Conservation (phyloP, 2,888 invertebrate genomes). For the Elgonia sp. region DNA sequence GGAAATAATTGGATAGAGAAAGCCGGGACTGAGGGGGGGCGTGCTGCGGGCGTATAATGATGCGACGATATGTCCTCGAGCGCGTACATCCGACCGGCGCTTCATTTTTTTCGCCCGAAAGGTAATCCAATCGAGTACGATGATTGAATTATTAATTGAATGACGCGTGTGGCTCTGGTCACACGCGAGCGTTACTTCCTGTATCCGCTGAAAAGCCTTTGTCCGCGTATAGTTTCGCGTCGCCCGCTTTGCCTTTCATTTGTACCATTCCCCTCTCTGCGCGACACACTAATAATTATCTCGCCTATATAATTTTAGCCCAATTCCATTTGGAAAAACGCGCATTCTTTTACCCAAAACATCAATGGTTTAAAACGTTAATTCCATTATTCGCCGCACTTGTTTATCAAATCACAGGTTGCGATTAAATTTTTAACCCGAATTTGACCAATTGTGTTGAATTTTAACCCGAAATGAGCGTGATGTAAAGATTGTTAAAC, state of each 20-base stretch:
- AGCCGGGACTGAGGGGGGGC: constrained; percentile 63
- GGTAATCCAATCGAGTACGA: constrained; percentile 85
- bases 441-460: no score
- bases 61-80: constrained; percentile 78
- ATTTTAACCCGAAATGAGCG: no score
- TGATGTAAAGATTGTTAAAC: no score
- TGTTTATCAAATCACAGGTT: constrained; percentile 44
- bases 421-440: no score
- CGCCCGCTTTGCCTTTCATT: constrained; percentile 31
- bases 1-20: constrained; percentile 83
- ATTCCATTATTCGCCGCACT: constrained; percentile 35
- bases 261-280: background rate
- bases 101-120: constrained; percentile 81
- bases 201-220: constrained; percentile 63
- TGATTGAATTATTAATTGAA: constrained; percentile 87
- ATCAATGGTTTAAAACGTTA: constrained; percentile 18
- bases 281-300: constrained; percentile 31
- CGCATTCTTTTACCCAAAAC: constrained; percentile 27
- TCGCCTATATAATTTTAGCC: constrained; percentile 27
- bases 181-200: constrained; percentile 78
- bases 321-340: constrained; percentile 31
- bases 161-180: constrained; percentile 83
- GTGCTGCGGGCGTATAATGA: constrained; percentile 80
- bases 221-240: constrained; percentile 46
- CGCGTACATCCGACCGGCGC: constrained; percentile 58